These are phyloP conservation scores for Tubiluchus corallicola DNA, from an alignment of 2,888 invertebrate genomes.

Conservation along the genomic window DNA sequence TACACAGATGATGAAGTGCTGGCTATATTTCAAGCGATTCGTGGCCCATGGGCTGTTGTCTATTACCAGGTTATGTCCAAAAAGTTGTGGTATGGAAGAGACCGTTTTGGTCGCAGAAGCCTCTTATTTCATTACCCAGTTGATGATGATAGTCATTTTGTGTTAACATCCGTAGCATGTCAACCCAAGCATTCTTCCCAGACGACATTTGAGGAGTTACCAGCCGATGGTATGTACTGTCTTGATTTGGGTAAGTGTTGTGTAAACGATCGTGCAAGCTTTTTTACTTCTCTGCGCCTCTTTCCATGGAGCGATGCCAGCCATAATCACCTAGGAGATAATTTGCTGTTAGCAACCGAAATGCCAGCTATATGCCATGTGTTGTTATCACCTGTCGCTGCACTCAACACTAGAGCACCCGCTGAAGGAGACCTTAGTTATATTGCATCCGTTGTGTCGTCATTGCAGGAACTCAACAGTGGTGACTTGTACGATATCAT, in stretches of 20 bases:
- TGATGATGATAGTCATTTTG: slow-evolving; percentile 17
- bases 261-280: no score
- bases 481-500: neutral
- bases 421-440: no score
- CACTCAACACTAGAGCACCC: no score
- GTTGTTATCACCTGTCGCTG: no score
- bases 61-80: slow-evolving; percentile 46
- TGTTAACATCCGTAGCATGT: slow-evolving; percentile 10
- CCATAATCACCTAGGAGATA: slow-evolving; percentile 10
- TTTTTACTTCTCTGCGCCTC: slow-evolving; percentile 15
- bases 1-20: slow-evolving; percentile 14
- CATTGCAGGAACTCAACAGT: neutral
- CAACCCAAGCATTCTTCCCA: slow-evolving; percentile 2
- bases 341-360: no score
- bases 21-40: no score
- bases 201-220: slow-evolving; percentile 21
- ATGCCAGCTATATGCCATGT: no score
- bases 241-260: slow-evolving; percentile 16
- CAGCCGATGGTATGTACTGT: slow-evolving; percentile 29
- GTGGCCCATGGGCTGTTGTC: slow-evolving; percentile 72
- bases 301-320: slow-evolving; percentile 21
- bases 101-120: slow-evolving; percentile 66
- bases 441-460: neutral
- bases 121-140: slow-evolving; percentile 34
- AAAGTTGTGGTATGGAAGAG: slow-evolving; percentile 59